Base-by-base conservation (phyloP, 2,113 vertebrate genomes). In the Petroica traversi region DNA sequence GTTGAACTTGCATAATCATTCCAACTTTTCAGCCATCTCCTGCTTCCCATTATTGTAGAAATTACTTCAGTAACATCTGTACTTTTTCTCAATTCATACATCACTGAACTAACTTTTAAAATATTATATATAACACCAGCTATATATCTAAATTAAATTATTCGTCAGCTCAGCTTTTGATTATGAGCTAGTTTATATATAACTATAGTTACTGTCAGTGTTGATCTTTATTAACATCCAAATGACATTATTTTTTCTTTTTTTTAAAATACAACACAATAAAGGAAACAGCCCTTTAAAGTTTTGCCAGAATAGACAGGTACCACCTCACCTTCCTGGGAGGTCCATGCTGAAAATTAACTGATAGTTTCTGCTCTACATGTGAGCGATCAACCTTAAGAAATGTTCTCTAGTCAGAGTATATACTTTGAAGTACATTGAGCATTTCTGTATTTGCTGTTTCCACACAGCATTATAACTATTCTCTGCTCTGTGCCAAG, bases 111-210 rank as follows among this genome's bases (percentile, higher is more conserved):
- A 78, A 92, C 80, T 94, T 97, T 57, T 89, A 95, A 95, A 93
- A 94, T 96, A 72, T 66, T 93, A 59, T 58, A 66, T 96, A 33
- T 55, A 86, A 89, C 85, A 95, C 94, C 80, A 97, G 72, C 67
- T 78, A 36, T 61, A 33, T 95, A 87, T 96, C 89, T 88, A 78
- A 95, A 88, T 95, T 96, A 76, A 97, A 52, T 97, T 92, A 92
- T 95, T 97, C 94, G 54, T 93, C 84, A 91, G 62, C 92, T 96
- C 82, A 89, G 88, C 69, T 96, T 95, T 94, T 97, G 95, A 96
- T 97, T 96, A 94, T 96, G 45, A 92, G 40, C 73, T 89, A 49
- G 36, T 97, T 93, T 86, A 34, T 88, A 63, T 90, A 81, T 71
- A 91, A 89, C 85, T 93, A 87, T 83, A 94, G 29, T 61, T 92